These are phyloP conservation scores for Syrphus vitripennis DNA, from an alignment of 2,888 invertebrate genomes.

Conservation along the genomic window DNA sequence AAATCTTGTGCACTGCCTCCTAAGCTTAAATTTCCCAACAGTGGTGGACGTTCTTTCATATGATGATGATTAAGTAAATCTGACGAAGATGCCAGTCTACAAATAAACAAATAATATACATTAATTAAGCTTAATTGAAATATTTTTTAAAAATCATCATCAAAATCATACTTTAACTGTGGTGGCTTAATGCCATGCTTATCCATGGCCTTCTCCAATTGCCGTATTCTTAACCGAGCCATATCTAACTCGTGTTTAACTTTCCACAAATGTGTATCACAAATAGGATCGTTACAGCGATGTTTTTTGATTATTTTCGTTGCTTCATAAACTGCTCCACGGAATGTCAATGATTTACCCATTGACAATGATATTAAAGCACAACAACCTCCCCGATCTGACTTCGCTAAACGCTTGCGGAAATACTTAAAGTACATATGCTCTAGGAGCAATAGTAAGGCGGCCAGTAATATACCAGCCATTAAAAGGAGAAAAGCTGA, in stretches of 20 bases:
- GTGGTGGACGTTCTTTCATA: constrained; percentile 83
- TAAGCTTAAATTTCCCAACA: constrained; percentile 80
- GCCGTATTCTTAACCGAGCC: constrained; percentile 91
- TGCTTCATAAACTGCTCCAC: constrained; percentile 90
- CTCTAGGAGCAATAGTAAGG: constrained; percentile 92
- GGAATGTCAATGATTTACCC: constrained; percentile 92
- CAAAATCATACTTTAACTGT: constrained; percentile 83
- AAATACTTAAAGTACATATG: constrained; percentile 97
- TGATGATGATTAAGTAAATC: constrained; percentile 83
- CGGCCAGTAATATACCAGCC: constrained; percentile 95
- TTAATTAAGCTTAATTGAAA: not conserved
- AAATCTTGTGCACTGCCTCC: constrained; percentile 82
- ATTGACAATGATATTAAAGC: constrained; percentile 95
- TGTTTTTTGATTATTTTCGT: constrained; percentile 89
- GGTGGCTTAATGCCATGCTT: constrained; percentile 91
- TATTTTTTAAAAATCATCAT: not conserved
- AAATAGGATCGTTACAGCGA: constrained; percentile 89
- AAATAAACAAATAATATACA: constrained; percentile 10
- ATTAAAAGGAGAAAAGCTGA: constrained; percentile 97
- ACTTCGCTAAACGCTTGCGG: constrained; percentile 92
- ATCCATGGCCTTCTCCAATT: constrained; percentile 92
- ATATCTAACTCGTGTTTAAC: constrained; percentile 95
- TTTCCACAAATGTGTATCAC: constrained; percentile 93
- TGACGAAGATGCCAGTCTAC: constrained; percentile 84
- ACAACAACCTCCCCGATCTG: constrained; percentile 95